Base-by-base conservation (phyloP, 2,113 vertebrate species). In the Proteles cristata region DNA sequence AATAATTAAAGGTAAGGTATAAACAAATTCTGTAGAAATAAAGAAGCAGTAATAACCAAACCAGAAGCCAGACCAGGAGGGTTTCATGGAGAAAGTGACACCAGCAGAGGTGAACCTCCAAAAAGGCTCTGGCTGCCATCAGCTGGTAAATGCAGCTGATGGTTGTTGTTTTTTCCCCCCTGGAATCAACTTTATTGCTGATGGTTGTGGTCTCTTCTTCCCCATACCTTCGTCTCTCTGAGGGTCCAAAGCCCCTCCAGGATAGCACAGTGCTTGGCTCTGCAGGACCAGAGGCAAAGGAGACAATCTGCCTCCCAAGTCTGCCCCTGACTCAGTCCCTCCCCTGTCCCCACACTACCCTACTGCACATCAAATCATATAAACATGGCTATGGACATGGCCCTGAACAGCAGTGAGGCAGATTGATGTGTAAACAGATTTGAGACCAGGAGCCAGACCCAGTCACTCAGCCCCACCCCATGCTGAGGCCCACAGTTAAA, bases 361-460 rank as follows among this genome's bases (percentile, higher is more conserved):
- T 98, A 98, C 98, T 98, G 48, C 97, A 96, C 95, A 96, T 86
- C 15, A 91, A 98, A 98, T 98, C 98, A 98, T 92, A 65, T 97
- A 93, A 98, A 94, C 1, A 19, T 92, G 82, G 86, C 1, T 81
- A 88, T 3, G 66, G 96, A 97, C 97, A 97, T 88, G 90, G 97
- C 97, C 96, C 39, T 3, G 73, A 93, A 96, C 76, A 96, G 81
- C 88, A 93, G 83, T 97, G 98, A 98, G 98, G 98, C 98, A 98
- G 98, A 96, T 48, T 94, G 90, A 97, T 80, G 74, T 97, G 97
- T 98, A 97, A 96, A 97, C 68, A 11, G 77, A 91, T 97, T 95
- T 94, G 96, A 90, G 85, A 97, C 96, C 96, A 96, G 92, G 48
- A 86, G 63, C 74, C 43, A 93, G 79, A 89, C 74, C 43, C 25